Percentiles rank a stretch among this genome's conserved stretches.
phyloP scores from a whole-genome alignment of 2,113 vertebrate genomes.

The Noctilio leporinus region DNA sequence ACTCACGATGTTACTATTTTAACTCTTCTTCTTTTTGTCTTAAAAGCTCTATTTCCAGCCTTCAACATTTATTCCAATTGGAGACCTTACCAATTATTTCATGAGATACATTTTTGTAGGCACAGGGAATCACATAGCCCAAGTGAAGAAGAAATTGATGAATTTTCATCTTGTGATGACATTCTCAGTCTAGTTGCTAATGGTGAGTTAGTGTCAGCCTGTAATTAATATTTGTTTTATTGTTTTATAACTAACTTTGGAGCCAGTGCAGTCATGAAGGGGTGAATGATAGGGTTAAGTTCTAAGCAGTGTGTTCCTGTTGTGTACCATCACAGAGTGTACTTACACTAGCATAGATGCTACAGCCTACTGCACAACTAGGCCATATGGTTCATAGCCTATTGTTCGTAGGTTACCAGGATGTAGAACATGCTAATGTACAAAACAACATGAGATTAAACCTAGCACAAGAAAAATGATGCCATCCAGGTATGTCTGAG shows the following conservation, averaged over 20 bases:
- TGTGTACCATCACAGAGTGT: background rate
- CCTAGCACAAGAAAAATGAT: background rate
- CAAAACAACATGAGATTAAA: background rate
- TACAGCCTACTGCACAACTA: background rate
- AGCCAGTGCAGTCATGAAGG: background rate
- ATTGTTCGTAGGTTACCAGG: background rate
- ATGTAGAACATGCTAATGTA: background rate
- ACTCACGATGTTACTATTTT: background rate
- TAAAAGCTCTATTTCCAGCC: background rate
- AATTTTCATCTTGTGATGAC: background rate
- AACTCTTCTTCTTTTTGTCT: background rate
- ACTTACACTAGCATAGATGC: background rate
- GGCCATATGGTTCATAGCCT: background rate
- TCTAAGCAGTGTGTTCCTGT: background rate
- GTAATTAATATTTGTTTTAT: background rate
- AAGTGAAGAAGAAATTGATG: background rate
- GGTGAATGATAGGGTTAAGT: background rate
- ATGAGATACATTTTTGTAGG: background rate
- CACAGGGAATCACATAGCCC: background rate
- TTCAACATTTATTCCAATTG: background rate
- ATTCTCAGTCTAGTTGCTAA: background rate
- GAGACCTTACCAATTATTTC: background rate
- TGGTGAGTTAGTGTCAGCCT: background rate
- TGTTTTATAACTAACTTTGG: background rate
- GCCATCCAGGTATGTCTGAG: background rate